phyloP scores from a whole-genome alignment of 2,113 vertebrate species.

The Hypanus sabinus region DNA sequence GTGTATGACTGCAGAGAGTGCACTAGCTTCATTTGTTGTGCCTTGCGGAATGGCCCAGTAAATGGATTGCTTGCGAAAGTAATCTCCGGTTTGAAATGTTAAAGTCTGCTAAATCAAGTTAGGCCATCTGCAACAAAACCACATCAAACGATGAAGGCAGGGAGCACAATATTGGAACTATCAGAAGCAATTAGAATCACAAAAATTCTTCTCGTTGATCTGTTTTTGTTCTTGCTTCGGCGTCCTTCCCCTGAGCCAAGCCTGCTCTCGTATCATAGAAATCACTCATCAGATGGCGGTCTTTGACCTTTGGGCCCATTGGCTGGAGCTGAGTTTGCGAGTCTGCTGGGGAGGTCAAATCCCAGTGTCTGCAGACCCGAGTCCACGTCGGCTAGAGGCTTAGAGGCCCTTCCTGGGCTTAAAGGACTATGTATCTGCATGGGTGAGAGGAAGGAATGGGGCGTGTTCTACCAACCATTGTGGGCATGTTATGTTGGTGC shows the following conservation, averaged over 20 bases:
- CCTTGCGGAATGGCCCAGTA: neutral
- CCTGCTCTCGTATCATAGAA: neutral
- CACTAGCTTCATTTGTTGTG: neutral
- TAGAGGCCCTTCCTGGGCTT: too few relatives aligned
- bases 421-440: too few relatives aligned
- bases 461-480: too few relatives aligned
- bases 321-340: too few relatives aligned
- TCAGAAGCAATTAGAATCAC: neutral
- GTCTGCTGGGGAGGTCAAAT: too few relatives aligned
- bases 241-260: neutral
- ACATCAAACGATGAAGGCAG: neutral
- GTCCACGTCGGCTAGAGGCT: too few relatives aligned
- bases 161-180: neutral
- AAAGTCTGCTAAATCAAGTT: neutral
- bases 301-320: too few relatives aligned
- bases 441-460: too few relatives aligned
- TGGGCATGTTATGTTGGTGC: too few relatives aligned
- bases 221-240: too few relatives aligned
- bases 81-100: neutral
- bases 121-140: neutral
- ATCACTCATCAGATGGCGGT: too few relatives aligned
- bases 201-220: neutral
- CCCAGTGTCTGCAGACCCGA: too few relatives aligned
- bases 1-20: neutral
- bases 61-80: neutral